Percentiles rank a stretch among this genome's conserved stretches.
These are phyloP conservation scores for Montifringilla adamsi DNA, from an alignment of 2,113 vertebrate species.

Conservation along the genomic window DNA sequence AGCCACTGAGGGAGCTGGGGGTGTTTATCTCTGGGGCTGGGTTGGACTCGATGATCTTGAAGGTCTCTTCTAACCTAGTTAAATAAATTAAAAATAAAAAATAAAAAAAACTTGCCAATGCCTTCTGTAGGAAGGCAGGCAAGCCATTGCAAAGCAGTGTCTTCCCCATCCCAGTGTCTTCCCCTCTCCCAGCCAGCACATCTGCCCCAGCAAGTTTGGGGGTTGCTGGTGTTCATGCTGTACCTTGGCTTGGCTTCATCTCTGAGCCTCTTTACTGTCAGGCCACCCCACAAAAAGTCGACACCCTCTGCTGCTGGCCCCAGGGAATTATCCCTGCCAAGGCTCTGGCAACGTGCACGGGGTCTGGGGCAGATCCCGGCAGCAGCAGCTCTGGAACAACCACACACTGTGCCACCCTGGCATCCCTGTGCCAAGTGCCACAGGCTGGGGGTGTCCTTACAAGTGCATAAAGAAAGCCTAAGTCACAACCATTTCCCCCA, in stretches of 20 bases:
- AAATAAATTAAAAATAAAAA: too few relatives aligned
- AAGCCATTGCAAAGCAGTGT: background rate
- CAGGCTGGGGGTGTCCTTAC: background rate
- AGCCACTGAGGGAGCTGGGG: too few relatives aligned
- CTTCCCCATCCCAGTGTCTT: too few relatives aligned
- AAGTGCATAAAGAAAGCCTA: background rate
- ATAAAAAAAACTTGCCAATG: too few relatives aligned
- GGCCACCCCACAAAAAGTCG: background rate
- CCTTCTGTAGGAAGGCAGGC: background rate
- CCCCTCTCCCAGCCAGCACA: background rate
- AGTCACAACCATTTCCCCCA: background rate
- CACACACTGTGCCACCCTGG: background rate
- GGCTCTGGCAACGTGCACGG: accelerated
- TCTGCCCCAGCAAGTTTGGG: background rate
- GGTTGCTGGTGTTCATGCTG: background rate
- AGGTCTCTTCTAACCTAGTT: background rate
- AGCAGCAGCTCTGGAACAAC: background rate
- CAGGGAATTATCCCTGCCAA: background rate
- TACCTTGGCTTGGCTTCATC: background rate
- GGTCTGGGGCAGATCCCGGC: background rate
- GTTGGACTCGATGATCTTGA: background rate
- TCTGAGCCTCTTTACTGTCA: background rate
- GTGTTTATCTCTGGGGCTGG: too few relatives aligned
- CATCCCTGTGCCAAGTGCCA: background rate
- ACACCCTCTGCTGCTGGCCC: background rate